A percentile compares a stretch with the other conserved stretches of the same genome.
These are phyloP conservation scores for Euglossa dilemma DNA, from an alignment of 1,140 invertebrate species.

Conservation along the genomic window DNA sequence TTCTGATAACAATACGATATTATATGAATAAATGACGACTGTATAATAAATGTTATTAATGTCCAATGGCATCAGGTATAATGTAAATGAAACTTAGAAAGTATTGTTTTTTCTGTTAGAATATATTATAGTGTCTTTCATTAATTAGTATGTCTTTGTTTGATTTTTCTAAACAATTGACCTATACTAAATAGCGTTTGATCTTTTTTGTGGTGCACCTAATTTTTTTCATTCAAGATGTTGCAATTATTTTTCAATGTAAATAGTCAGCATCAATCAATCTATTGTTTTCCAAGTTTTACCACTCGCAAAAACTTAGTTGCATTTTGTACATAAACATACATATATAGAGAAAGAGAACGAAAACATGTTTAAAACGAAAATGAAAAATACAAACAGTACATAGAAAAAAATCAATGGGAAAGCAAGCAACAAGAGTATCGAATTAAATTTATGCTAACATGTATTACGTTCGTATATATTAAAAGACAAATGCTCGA, in stretches of 20 bases:
- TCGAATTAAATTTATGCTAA: slow-evolving; percentile 46
- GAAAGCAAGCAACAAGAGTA: slow-evolving; percentile 55
- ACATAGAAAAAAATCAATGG: slow-evolving; percentile 32
- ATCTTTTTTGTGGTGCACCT: slow-evolving; percentile 30
- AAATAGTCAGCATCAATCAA: slow-evolving; percentile 30
- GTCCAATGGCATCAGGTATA: slow-evolving; percentile 54
- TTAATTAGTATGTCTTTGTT: slow-evolving; percentile 39
- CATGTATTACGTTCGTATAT: slow-evolving; percentile 55
- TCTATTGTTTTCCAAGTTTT: slow-evolving; percentile 26
- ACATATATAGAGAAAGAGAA: slow-evolving; percentile 14
- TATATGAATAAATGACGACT: slow-evolving; percentile 51
- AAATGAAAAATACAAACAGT: slow-evolving; percentile 16
- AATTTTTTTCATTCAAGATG: slow-evolving; percentile 36
- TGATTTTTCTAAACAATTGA: slow-evolving; percentile 18
- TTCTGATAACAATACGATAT: slow-evolving; percentile 48
- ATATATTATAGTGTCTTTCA: slow-evolving; percentile 41
- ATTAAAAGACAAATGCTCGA: slow-evolving; percentile 75
- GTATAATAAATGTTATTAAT: slow-evolving; percentile 53
- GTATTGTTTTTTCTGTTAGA: slow-evolving; percentile 37
- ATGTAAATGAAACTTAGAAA: slow-evolving; percentile 27
- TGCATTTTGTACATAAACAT: background rate
- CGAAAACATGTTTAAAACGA: slow-evolving; percentile 13
- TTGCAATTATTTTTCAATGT: slow-evolving; percentile 31
- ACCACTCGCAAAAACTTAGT: slow-evolving; percentile 10
- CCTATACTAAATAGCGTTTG: slow-evolving; percentile 21